A percentile compares a stretch with the other conserved stretches of the same genome.
Conservation (phyloP, 2,888 invertebrate species). For the Nomada goodeniana region DNA sequence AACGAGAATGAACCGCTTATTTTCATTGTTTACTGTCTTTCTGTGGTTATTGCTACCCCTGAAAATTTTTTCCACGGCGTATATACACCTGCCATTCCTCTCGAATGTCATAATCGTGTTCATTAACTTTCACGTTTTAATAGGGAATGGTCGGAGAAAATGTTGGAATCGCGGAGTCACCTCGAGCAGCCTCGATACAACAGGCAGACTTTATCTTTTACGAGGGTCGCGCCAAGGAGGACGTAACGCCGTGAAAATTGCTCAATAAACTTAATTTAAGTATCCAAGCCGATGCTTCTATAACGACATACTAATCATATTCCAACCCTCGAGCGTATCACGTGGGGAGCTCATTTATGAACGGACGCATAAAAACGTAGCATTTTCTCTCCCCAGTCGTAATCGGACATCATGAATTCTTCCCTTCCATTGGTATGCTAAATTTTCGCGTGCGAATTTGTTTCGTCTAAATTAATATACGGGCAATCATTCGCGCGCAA, state of each 20-base stretch:
- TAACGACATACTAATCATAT: slow-evolving; percentile 77
- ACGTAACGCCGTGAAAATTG: slow-evolving; percentile 75
- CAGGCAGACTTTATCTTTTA: slow-evolving; percentile 65
- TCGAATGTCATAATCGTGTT: slow-evolving; percentile 51
- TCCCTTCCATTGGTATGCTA: slow-evolving; percentile 17
- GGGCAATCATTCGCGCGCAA: not conserved
- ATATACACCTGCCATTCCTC: slow-evolving; percentile 33
- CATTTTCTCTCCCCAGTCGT: slow-evolving; percentile 13
- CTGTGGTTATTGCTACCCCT: not conserved
- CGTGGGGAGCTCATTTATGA: slow-evolving; percentile 56
- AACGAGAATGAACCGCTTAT: slow-evolving; percentile 52
- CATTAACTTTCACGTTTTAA: slow-evolving; percentile 56
- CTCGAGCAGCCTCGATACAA: slow-evolving; percentile 58
- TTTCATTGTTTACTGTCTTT: slow-evolving; percentile 55
- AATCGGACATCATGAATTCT: slow-evolving; percentile 35
- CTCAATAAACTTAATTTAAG: slow-evolving; percentile 77
- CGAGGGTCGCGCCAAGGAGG: slow-evolving; percentile 65
- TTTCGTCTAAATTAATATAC: slow-evolving; percentile 2
- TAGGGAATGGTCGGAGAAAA: slow-evolving; percentile 8
- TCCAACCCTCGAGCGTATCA: slow-evolving; percentile 63
- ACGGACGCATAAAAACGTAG: slow-evolving; percentile 46
- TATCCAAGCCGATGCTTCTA: slow-evolving; percentile 70
- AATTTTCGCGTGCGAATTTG: not conserved
- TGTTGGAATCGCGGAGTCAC: slow-evolving; percentile 30
- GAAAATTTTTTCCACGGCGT: slow-evolving; percentile 35